phyloP scores from a whole-genome alignment of 2,888 invertebrate genomes.

The Psylliodes chrysocephalus region DNA sequence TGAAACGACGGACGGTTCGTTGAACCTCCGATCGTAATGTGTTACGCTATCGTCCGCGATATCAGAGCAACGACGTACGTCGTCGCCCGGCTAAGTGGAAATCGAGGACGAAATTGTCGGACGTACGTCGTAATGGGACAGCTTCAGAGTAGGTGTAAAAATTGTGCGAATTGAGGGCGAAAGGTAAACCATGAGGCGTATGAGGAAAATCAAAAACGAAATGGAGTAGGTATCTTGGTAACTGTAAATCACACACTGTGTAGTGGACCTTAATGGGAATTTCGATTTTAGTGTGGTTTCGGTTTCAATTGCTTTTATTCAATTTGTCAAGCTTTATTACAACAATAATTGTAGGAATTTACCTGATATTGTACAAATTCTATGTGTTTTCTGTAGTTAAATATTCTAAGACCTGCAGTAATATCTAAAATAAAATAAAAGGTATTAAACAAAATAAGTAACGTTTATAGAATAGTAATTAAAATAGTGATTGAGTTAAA shows the following conservation, averaged over 20 bases:
- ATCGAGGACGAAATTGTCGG: constrained; percentile 31
- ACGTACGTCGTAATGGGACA: constrained; percentile 49
- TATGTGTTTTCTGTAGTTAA: too few species aligned
- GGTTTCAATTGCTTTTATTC: constrained; percentile 16
- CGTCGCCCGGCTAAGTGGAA: constrained; percentile 12
- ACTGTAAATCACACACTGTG: constrained; percentile 37
- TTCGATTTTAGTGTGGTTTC: constrained; percentile 29
- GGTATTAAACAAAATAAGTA: too few species aligned
- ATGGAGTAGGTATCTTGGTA: constrained; percentile 39
- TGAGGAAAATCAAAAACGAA: constrained; percentile 59
- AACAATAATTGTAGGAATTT: too few species aligned
- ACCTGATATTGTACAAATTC: too few species aligned
- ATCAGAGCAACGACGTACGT: constrained; percentile 40
- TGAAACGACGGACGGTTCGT: constrained; percentile 58
- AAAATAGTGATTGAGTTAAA: too few species aligned
- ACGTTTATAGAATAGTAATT: too few species aligned
- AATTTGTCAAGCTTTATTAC: too few species aligned
- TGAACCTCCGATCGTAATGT: constrained; percentile 63
- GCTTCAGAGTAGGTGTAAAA: constrained; percentile 63
- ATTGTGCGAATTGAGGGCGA: constrained; percentile 64
- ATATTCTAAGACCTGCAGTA: too few species aligned
- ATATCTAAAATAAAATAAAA: too few species aligned
- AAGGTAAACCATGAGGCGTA: constrained; percentile 63
- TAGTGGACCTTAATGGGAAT: constrained; percentile 20
- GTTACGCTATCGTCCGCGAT: constrained; percentile 61